These are phyloP conservation scores for Eonycteris spelaea DNA, from an alignment of 2,113 vertebrate genomes.

Conservation along the genomic window DNA sequence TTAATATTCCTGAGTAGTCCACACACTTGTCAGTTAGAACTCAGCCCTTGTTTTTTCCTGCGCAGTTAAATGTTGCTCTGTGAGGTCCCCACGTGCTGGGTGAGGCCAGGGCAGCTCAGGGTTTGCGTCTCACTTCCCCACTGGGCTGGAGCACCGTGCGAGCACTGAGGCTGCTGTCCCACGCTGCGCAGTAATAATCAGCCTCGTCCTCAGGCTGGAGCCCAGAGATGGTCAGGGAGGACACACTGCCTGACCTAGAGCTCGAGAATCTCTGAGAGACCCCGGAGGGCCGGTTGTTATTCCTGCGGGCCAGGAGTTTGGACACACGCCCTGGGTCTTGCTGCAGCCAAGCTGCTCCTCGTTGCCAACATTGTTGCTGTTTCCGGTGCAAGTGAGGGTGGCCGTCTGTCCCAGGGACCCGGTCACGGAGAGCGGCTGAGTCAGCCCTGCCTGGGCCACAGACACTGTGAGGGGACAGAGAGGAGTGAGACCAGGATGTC, in stretches of 20 bases:
- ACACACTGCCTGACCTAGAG: accelerated
- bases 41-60: too few relatives aligned
- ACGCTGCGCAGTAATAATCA: too few relatives aligned
- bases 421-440: background rate
- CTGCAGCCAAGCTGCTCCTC: background rate
- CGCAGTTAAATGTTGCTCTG: too few relatives aligned
- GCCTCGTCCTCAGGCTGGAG: background rate
- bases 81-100: too few relatives aligned
- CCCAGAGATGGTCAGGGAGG: background rate
- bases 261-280: background rate
- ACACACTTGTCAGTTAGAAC: too few relatives aligned
- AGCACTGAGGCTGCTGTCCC: too few relatives aligned
- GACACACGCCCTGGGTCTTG: background rate
- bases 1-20: too few relatives aligned
- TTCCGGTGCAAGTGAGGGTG: background rate
- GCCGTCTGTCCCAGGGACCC: background rate
- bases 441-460: background rate
- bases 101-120: too few relatives aligned
- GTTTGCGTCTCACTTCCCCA: too few relatives aligned
- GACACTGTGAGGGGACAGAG: background rate
- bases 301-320: background rate
- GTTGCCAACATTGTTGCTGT: background rate
- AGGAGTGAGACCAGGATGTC: background rate
- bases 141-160: too few relatives aligned
- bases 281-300: background rate